Conservation (phyloP, 2,888 invertebrate genomes). For the Tenthredo amoena region DNA sequence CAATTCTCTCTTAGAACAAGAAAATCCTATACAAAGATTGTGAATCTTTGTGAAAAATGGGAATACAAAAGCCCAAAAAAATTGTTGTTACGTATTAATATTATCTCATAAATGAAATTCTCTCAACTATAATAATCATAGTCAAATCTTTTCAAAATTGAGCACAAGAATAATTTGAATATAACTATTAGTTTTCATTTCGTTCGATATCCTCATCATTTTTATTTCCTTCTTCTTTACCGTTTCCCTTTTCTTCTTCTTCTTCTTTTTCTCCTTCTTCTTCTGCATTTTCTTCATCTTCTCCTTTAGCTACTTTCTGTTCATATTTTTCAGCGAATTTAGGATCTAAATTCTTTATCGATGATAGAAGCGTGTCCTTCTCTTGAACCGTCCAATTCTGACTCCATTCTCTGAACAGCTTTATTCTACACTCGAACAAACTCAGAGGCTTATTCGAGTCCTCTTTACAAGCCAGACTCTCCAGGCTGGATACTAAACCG, state of each 20-base stretch:
- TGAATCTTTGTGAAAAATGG: background rate
- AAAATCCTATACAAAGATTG: background rate
- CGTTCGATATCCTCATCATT: background rate
- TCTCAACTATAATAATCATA: background rate
- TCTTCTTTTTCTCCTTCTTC: background rate
- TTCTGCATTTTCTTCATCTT: conserved; percentile 54
- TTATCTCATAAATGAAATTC: background rate
- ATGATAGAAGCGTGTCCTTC: conserved; percentile 84
- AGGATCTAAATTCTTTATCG: conserved; percentile 86
- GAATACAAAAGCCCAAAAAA: background rate
- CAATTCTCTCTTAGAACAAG: background rate
- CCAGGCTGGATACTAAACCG: conserved; percentile 85
- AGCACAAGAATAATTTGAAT: background rate
- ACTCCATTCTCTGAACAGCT: conserved; percentile 92
- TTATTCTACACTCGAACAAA: conserved; percentile 91
- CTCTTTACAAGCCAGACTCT: conserved; percentile 84
- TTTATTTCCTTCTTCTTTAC: background rate
- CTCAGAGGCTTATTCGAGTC: conserved; percentile 85
- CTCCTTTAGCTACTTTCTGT: conserved; percentile 60
- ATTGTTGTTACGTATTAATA: background rate
- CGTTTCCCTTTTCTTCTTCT: background rate
- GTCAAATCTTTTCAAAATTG: conserved; percentile 10
- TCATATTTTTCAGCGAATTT: conserved; percentile 85
- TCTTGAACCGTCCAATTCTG: conserved; percentile 88
- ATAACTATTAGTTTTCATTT: background rate